A percentile compares a stretch with the other conserved stretches of the same genome.
phyloP scores from a whole-genome alignment of 2,113 vertebrate genomes.

The Rhegmatorhina hoffmannsi region DNA sequence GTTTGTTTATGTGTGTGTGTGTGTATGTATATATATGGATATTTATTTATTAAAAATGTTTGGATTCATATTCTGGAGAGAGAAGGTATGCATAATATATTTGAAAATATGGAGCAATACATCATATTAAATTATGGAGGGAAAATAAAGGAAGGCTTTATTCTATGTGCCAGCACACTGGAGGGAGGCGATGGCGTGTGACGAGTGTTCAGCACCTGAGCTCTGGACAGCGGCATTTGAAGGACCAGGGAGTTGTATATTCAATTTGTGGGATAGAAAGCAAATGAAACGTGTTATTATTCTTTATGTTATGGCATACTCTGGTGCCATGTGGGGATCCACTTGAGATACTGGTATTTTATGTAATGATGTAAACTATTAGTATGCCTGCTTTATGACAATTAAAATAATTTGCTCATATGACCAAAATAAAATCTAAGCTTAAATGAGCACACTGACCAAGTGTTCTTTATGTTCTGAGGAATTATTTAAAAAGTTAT shows the following conservation, averaged over 20 bases:
- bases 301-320: not conserved
- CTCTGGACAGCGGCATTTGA: slow-evolving; percentile 67
- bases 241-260: rapidly evolving
- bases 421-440: not conserved
- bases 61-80: not conserved
- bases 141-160: not conserved
- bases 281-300: not conserved
- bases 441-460: not conserved
- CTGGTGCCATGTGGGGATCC: not conserved
- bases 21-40: rapidly evolving
- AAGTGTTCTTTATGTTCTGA: not conserved
- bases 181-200: rapidly evolving
- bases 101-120: not conserved
- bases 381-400: not conserved
- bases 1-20: not conserved
- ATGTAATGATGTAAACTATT: not conserved
- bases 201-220: slow-evolving; percentile 66
- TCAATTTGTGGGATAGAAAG: rapidly evolving
- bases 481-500: not conserved
- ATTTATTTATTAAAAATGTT: not conserved
- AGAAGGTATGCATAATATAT: not conserved
- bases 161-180: not conserved
- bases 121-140: rapidly evolving
- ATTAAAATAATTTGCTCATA: not conserved
- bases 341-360: not conserved